phyloP scores from a whole-genome alignment of 64 coral and sea anemone genomes.

The Montipora foliosa region DNA sequence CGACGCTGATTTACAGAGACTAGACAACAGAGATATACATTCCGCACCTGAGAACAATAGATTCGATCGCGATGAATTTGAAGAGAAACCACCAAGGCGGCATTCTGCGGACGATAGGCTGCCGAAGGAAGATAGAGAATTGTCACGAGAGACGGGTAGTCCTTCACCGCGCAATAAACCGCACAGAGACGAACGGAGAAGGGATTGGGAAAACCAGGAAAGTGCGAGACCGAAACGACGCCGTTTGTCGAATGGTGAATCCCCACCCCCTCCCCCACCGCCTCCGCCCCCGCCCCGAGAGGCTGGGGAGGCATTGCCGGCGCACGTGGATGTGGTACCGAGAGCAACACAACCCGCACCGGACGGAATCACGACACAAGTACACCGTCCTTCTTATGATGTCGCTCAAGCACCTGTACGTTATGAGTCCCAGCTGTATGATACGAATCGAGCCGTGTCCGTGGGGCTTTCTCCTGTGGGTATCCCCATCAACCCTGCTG shows the following conservation, averaged over 20 bases:
- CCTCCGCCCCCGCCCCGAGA: conserved; percentile 77
- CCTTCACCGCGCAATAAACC: conserved; percentile 53
- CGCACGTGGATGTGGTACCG: neutral
- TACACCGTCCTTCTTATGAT: conserved; percentile 46
- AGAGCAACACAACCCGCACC: neutral
- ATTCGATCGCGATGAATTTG: conserved; percentile 44
- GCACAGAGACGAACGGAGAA: conserved; percentile 78
- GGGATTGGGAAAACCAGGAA: conserved; percentile 67
- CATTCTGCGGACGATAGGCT: conserved; percentile 52
- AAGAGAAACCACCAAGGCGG: conserved; percentile 44
- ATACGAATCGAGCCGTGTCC: conserved; percentile 7
- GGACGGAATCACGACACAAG: neutral
- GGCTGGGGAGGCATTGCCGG: conserved; percentile 12
- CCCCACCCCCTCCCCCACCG: conserved; percentile 92
- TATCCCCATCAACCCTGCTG: conserved; percentile 13
- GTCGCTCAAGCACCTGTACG: conserved; percentile 18
- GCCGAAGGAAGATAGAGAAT: conserved; percentile 73
- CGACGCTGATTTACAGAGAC: conserved; percentile 14
- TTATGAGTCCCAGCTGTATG: conserved; percentile 34
- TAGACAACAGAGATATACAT: neutral
- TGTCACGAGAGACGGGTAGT: neutral
- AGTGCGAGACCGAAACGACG: conserved; percentile 65
- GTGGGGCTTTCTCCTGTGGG: conserved; percentile 37
- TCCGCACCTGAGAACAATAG: conserved; percentile 22
- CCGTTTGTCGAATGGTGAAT: conserved; percentile 68